Evolutionary conservation across 2,888 invertebrate species (phyloP).

Genomic region (Mesorhabditis sp.): DNA sequence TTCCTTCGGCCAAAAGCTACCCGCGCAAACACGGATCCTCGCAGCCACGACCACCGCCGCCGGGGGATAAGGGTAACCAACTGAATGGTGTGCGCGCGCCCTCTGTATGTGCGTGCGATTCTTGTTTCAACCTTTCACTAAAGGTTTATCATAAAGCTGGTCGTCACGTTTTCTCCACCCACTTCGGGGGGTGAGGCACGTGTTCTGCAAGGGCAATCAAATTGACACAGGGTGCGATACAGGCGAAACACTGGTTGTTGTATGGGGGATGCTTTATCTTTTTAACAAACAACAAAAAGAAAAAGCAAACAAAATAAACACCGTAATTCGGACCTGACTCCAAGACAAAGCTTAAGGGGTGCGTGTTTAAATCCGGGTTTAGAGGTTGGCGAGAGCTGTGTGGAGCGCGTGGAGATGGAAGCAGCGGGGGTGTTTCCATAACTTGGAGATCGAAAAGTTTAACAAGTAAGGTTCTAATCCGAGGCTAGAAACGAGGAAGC

Average conservation of each 20-base stretch:
- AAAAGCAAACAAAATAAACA: not conserved
- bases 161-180: too few species aligned
- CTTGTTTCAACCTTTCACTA: too few species aligned
- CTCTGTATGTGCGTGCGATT: too few species aligned
- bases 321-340: not conserved
- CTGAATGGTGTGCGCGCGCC: too few species aligned
- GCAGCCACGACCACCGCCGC: too few species aligned
- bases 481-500: not conserved
- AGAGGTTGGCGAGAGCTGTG: not conserved
- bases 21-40: too few species aligned
- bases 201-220: too few species aligned
- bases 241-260: not conserved
- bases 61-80: too few species aligned
- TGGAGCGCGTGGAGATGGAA: not conserved
- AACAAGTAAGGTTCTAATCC: not conserved
- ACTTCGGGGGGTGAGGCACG: too few species aligned
- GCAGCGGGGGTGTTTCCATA: not conserved
- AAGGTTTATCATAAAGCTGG: too few species aligned
- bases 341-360: slow-evolving; percentile 1
- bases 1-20: too few species aligned
- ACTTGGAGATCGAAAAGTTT: slow-evolving; percentile 2
- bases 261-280: not conserved
- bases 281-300: not conserved
- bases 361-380: not conserved
- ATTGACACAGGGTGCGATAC: too few species aligned